Evolutionary conservation across 2,888 invertebrate species (phyloP).

Genomic region (Eulithis testata): DNA sequence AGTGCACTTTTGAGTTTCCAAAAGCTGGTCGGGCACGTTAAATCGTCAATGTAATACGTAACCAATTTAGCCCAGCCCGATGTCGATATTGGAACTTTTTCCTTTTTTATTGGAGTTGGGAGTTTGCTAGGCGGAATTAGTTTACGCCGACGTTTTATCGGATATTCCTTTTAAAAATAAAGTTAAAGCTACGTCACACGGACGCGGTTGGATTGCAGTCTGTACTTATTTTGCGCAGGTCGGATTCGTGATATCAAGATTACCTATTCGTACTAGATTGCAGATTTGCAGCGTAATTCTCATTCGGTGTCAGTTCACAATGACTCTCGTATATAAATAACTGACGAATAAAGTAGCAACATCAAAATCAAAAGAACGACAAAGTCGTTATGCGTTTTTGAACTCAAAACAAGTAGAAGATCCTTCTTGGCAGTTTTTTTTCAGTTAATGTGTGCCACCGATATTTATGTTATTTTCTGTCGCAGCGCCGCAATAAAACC

Average conservation of each 20-base stretch:
- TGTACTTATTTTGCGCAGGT: not conserved
- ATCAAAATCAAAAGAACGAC: too few relatives aligned
- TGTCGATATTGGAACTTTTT: constrained; percentile 68
- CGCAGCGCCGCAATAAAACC: not conserved
- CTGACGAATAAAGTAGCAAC: too few relatives aligned
- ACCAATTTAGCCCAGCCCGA: constrained; percentile 72
- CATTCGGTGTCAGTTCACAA: not conserved
- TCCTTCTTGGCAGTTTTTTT: too few relatives aligned
- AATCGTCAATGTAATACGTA: constrained; percentile 76
- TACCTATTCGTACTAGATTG: not conserved
- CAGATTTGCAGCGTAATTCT: not conserved
- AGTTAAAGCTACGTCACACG: constrained; percentile 26
- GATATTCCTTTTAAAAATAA: constrained; percentile 80
- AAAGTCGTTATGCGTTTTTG: too few relatives aligned
- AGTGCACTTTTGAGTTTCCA: constrained; percentile 42
- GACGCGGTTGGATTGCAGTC: not conserved
- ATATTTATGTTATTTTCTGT: not conserved
- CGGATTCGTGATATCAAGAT: not conserved
- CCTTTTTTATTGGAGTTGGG: constrained; percentile 69
- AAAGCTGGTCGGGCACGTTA: constrained; percentile 52
- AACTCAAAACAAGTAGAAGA: too few relatives aligned
- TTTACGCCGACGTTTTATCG: constrained; percentile 81
- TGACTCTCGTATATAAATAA: too few relatives aligned
- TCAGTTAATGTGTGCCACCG: not conserved
- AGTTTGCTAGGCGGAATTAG: constrained; percentile 81